A percentile compares a stretch with the other conserved stretches of the same genome.
Conservation (phyloP, 2,888 invertebrate genomes). For the Conomelus anceps region DNA sequence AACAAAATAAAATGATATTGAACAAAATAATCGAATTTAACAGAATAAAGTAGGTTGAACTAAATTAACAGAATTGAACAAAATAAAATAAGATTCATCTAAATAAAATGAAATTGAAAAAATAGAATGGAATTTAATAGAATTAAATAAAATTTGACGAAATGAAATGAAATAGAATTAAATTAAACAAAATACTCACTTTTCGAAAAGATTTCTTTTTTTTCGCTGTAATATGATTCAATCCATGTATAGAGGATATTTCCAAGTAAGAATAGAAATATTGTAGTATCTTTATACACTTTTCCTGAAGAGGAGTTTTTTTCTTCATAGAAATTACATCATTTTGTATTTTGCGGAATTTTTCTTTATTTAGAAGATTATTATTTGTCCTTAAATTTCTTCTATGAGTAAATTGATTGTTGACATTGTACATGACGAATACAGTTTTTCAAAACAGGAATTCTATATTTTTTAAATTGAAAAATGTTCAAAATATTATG, state of each 20-base stretch:
- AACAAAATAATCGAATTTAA: too few relatives aligned
- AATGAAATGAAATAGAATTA: slow-evolving; percentile 17
- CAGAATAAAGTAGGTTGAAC: too few relatives aligned
- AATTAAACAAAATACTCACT: not conserved
- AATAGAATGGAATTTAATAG: too few relatives aligned
- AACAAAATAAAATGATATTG: too few relatives aligned
- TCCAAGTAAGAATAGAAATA: not conserved
- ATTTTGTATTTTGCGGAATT: not conserved
- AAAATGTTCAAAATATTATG: not conserved
- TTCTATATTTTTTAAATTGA: not conserved
- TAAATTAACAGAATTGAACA: too few relatives aligned
- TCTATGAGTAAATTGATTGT: not conserved
- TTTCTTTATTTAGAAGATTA: not conserved
- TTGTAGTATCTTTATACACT: not conserved
- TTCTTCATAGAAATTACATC: not conserved
- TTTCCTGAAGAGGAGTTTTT: not conserved
- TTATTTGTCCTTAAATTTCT: not conserved
- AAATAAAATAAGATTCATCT: too few relatives aligned
- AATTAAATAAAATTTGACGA: too few relatives aligned
- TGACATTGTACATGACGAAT: not conserved
- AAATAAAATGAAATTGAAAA: too few relatives aligned
- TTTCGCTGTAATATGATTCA: slow-evolving; percentile 1
- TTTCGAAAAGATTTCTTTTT: not conserved
- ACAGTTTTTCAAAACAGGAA: not conserved
- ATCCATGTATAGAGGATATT: slow-evolving; percentile 14